Evolutionary conservation across 2,797 vertebrate species (phyloP).

Genomic region (Phataginus tricuspis): DNA sequence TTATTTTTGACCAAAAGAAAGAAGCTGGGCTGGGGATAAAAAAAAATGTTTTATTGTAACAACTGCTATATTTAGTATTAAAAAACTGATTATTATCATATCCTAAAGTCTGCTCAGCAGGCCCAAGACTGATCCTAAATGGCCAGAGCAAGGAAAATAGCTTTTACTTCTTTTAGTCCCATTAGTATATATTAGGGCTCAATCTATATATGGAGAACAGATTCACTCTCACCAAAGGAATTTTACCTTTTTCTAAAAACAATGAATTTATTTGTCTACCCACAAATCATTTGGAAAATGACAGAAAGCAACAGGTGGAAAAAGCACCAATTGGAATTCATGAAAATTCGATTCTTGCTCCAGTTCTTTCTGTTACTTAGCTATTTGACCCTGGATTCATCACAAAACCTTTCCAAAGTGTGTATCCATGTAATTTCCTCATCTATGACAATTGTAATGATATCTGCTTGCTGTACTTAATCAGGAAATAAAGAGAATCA

Average conservation of each 20-base stretch:
- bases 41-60: not conserved
- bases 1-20: not conserved
- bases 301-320: not conserved
- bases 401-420: not conserved
- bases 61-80: constrained; percentile 20
- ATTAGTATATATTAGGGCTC: not conserved
- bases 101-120: constrained; percentile 2
- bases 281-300: not conserved
- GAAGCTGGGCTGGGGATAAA: not conserved
- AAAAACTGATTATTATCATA: not conserved
- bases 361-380: not conserved
- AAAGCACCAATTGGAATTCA: not conserved
- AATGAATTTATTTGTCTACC: not conserved
- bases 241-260: not conserved
- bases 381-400: not conserved
- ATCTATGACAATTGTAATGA: not conserved
- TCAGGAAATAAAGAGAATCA: constrained; percentile 2
- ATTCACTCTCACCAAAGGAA: constrained; percentile 19
- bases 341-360: constrained; percentile 9
- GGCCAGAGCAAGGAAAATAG: not conserved
- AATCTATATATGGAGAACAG: not conserved
- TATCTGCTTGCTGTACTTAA: not conserved
- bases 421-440: not conserved
- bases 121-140: not conserved
- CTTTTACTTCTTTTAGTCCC: not conserved